phyloP scores from a whole-genome alignment of 1,140 invertebrate genomes.

The Solenopsis fugax region DNA sequence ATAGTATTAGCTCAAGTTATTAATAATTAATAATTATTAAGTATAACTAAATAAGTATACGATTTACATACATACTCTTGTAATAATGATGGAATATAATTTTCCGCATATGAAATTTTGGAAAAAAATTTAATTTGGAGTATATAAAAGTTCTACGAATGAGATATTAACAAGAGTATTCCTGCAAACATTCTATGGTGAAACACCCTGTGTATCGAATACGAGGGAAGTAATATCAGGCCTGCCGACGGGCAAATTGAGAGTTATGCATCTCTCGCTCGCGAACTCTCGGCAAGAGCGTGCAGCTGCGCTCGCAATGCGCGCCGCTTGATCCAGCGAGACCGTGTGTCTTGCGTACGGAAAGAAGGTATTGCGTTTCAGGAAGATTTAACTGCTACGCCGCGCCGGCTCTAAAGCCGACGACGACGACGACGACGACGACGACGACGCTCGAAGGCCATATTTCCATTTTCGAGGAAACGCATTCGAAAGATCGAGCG shows the following conservation, averaged over 20 bases:
- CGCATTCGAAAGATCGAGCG: constrained; percentile 47
- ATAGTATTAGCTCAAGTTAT: neutral
- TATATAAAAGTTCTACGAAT: neutral
- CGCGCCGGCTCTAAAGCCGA: constrained; percentile 34
- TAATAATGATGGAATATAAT: neutral
- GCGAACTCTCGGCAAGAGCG: constrained; percentile 34
- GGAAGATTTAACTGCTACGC: constrained; percentile 66
- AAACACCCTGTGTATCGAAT: constrained; percentile 65
- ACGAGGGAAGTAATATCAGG: constrained; percentile 66
- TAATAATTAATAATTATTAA: neutral
- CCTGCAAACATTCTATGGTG: neutral
- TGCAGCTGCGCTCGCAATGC: constrained; percentile 61
- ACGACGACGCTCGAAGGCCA: constrained; percentile 47
- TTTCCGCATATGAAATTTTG: neutral
- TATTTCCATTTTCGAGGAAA: constrained; percentile 61
- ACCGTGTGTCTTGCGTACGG: constrained; percentile 66
- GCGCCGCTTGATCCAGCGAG: constrained; percentile 62
- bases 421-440: neutral
- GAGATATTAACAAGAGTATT: neutral
- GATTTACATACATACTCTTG: neutral
- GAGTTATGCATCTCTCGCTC: constrained; percentile 73
- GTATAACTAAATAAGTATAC: neutral
- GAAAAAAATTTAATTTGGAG: neutral
- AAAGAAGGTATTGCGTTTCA: constrained; percentile 71
- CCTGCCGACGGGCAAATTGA: constrained; percentile 69